Evolutionary conservation across 2,797 vertebrate genomes (phyloP), one percentile per base, ranked within the genome.

Genomic region (Nyctibius grandis): DNA sequence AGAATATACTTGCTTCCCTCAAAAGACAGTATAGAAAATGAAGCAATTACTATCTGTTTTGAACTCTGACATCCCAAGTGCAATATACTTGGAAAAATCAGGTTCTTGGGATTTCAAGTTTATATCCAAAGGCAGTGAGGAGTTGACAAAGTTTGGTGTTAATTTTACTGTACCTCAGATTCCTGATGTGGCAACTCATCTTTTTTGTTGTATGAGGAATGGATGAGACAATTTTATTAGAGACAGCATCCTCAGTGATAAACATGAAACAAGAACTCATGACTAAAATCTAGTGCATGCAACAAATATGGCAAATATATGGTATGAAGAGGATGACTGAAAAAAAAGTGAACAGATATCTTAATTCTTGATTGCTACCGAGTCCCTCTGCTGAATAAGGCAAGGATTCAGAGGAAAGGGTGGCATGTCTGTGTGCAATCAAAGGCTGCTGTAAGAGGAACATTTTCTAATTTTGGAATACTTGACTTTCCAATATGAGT

Each of bases 381-480:
- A 84, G 33, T 59, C 38, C 60, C 47, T 77, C 56, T 83, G 83
- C 56, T 94, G 85, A 85, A 28, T 50, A 72, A 84, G 69, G 60
- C 68, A 85, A 61, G 76, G 76, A 61, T 85, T 50, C 4, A 4
- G n/a, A 70, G 80, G 57, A 56, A 67, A 64, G 86, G 36, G 57
- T 86, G 53, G 48, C 23, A 28, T 47, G 38, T 60, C 34, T 64
- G n/a, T 60, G 53, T 88, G 88, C 91, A 81, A 86, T 90, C 77
- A 86, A 68, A 68, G 53, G 45, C 88, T 94, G 80, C 64, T 86
- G 61, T 67, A 57, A 57, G 65, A 68, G 53, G 86, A 94, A 48
- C 65, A 19, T 16, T 72, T 94, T 92, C 73, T 95, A 90, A 86
- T 93, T 96, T 84, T 77, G 54, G 65, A 86, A 57, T 64, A 68